Evolutionary conservation across 2,888 invertebrate species (phyloP).

Genomic region (Parapristionchus giblindavisi): DNA sequence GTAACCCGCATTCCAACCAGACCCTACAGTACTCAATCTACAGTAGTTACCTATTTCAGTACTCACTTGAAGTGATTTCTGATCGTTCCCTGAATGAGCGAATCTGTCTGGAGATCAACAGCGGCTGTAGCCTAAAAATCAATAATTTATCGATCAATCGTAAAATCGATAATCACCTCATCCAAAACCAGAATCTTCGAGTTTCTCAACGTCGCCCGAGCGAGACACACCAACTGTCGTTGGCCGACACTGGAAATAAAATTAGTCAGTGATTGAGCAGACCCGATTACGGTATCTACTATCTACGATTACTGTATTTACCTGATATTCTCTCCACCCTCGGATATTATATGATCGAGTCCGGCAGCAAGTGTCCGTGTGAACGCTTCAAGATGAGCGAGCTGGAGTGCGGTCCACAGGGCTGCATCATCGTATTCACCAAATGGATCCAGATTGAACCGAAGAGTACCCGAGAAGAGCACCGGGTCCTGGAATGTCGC

Average conservation of each 20-base stretch:
- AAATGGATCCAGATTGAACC: conserved; percentile 68
- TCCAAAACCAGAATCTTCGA: conserved; percentile 26
- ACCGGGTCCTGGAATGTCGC: conserved; percentile 63
- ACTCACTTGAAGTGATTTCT: conserved; percentile 25
- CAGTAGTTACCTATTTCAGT: background rate
- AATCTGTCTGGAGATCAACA: conserved; percentile 35
- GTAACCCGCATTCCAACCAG: too few species aligned
- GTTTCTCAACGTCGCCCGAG: conserved; percentile 23
- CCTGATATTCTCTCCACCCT: conserved; percentile 63
- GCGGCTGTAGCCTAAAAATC: conserved; percentile 28
- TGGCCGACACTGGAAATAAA: conserved; percentile 22
- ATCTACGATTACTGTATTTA: conserved; percentile 1
- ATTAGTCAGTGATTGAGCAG: too few species aligned
- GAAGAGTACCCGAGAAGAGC: conserved; percentile 63
- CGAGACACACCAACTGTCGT: conserved; percentile 33
- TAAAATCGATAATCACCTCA: conserved; percentile 2
- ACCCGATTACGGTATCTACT: background rate
- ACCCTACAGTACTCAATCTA: too few species aligned
- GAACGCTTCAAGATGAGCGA: conserved; percentile 57
- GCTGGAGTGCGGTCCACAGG: conserved; percentile 56
- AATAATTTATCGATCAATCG: background rate
- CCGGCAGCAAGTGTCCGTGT: conserved; percentile 43
- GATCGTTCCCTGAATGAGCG: conserved; percentile 35
- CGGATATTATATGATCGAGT: conserved; percentile 50
- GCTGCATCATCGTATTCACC: conserved; percentile 52